Conservation (phyloP, 2,113 vertebrate genomes). For the Cephalopterus ornatus region DNA sequence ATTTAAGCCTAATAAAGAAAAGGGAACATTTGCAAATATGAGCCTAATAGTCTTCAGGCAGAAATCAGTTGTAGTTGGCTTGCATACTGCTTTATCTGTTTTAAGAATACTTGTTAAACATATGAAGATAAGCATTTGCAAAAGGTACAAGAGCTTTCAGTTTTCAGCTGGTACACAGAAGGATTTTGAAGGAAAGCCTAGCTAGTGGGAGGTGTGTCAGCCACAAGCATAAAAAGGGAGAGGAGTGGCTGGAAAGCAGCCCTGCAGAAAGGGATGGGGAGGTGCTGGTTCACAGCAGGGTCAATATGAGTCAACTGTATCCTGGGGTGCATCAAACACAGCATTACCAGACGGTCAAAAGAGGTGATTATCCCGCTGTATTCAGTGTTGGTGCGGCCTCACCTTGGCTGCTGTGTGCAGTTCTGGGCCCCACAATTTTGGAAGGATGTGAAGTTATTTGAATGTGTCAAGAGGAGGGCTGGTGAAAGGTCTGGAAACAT, state of each 20-base stretch:
- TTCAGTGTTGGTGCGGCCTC: accelerated
- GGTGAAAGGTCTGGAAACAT: not conserved
- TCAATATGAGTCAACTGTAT: accelerated
- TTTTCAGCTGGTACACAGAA: not conserved
- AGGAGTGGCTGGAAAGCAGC: not conserved
- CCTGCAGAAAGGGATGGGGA: not conserved
- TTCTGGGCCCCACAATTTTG: not conserved
- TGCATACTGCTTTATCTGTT: not conserved
- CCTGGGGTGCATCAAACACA: not conserved
- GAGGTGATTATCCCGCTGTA: not conserved
- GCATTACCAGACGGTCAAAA: too few relatives aligned
- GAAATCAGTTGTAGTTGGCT: not conserved
- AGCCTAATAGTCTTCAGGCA: not conserved
- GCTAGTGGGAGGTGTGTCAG: not conserved
- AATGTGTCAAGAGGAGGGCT: not conserved
- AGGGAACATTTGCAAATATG: not conserved
- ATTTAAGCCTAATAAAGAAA: not conserved
- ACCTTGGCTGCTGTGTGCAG: not conserved
- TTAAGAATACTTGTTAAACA: not conserved
- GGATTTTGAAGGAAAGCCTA: not conserved
- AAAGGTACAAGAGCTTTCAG: not conserved
- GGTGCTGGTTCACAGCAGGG: not conserved
- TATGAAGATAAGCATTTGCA: not conserved
- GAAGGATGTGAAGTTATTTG: not conserved
- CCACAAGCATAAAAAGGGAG: not conserved